Evolutionary conservation across 2,797 vertebrate genomes (phyloP), one percentile per base, ranked within the genome.

Genomic region (Dendrocincla fuliginosa): DNA sequence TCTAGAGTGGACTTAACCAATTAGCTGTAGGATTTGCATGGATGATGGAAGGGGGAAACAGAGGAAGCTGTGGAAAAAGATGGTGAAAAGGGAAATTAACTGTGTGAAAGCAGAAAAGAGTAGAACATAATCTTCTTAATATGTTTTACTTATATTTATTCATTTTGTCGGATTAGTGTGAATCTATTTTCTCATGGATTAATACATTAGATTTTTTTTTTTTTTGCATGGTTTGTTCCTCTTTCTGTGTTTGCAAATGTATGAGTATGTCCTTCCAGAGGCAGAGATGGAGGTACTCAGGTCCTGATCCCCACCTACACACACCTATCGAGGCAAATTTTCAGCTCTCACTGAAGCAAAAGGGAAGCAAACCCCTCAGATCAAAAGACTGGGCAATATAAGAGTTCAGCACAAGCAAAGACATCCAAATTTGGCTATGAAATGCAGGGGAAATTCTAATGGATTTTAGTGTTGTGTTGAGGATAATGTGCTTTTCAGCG

Each of bases 401-500:
- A 52, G 20, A 74, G 59, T 52, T 76, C 33, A 53, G 20, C 47
- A 14, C 22, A 75, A 91, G 59, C 52, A 55, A 94, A 85, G 55
- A 52, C 57, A 64, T 63, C n/a, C 41, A 63, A 65, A 82, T 57
- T 56, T 94, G 73, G 19, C 59, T 46, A n/a, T 71, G 83, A 91
- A 97, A 80, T 30, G 35, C 57, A 60, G 76, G 88, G 57, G 95
- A 75, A 92, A 67, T 89, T 87, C 41, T 83, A 87, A 88, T 89
- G 71, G 77, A 94, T 90, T 93, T 70, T 80, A 79, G 25, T 89
- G 71, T 67, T 84, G 84, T 44, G 71, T 60, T 49, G 84, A 93
- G 93, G 81, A 90, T 89, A 94, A 91, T 92, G 71, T 88, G 89
- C 73, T 96, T 87, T 95, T 96, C 64, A 44, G 91, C 12, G 90